A percentile compares a stretch with the other conserved stretches of the same genome.
Conservation (phyloP, 1,140 invertebrate species). For the Ganaspis sp. region DNA sequence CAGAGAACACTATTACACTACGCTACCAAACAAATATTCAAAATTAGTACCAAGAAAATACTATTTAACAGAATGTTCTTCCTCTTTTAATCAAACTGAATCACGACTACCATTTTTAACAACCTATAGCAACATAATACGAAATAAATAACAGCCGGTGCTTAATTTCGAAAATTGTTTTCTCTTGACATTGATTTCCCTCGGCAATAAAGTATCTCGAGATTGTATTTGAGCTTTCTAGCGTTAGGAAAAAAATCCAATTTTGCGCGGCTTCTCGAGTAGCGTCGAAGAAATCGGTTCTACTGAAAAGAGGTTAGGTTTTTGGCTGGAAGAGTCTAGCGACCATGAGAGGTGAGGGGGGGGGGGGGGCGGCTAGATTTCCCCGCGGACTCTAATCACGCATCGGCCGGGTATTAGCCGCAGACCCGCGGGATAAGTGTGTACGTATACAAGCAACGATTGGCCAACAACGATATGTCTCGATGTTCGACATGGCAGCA, state of each 20-base stretch:
- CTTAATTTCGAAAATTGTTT: not conserved
- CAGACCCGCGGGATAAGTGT: conserved; percentile 47
- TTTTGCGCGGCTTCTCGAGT: not conserved
- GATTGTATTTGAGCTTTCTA: not conserved
- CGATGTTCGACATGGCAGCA: conserved; percentile 57
- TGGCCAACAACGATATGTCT: conserved; percentile 55
- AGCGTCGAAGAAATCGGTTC: conserved; percentile 9
- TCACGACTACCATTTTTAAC: too few relatives aligned
- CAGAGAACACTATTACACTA: not conserved
- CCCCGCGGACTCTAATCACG: conserved; percentile 71
- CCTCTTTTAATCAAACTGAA: too few relatives aligned
- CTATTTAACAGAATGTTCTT: too few relatives aligned
- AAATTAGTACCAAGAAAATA: too few relatives aligned
- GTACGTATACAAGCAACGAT: conserved; percentile 37
- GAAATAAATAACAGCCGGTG: too few relatives aligned
- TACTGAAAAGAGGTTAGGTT: not conserved
- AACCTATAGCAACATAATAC: too few relatives aligned
- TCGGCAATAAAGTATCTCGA: conserved; percentile 3
- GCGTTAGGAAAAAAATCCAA: not conserved
- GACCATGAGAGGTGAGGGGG: not conserved
- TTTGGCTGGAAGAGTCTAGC: conserved; percentile 25
- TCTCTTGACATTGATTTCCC: not conserved
- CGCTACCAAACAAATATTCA: too few relatives aligned
- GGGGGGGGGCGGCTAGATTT: conserved; percentile 63
- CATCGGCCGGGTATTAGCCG: conserved; percentile 61